A percentile compares a stretch with the other conserved stretches of the same genome.
These are phyloP conservation scores for Hydractinia symbiolongicarpus DNA, from an alignment of 30 jellyfish, hydroid and myxozoan genomes.

Conservation along the genomic window DNA sequence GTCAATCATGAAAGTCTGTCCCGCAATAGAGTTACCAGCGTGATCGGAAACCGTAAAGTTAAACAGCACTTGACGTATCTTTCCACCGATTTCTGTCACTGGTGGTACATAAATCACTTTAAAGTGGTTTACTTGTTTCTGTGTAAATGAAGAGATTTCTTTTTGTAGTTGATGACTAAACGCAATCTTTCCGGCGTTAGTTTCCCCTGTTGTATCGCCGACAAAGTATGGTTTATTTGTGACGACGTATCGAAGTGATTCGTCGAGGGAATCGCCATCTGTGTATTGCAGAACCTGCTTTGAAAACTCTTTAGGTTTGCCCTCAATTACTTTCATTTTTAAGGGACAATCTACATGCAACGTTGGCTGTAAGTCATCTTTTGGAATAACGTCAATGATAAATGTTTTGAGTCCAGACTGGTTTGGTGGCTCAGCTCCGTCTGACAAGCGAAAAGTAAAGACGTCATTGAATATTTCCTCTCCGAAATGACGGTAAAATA, in stretches of 20 bases:
- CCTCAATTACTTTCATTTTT: conserved; percentile 55
- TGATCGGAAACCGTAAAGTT: conserved; percentile 65
- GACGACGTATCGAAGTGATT: conserved; percentile 43
- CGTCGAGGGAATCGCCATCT: conserved; percentile 80
- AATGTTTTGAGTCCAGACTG: conserved; percentile 83
- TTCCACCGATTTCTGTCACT: conserved; percentile 50
- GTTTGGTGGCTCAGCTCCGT: conserved; percentile 69
- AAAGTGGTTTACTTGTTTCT: conserved; percentile 72
- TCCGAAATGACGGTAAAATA: conserved; percentile 75
- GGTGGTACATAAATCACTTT: conserved; percentile 82
- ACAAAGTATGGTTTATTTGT: conserved; percentile 49
- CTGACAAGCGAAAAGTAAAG: conserved; percentile 87
- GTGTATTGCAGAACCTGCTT: conserved; percentile 54
- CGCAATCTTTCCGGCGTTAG: conserved; percentile 56
- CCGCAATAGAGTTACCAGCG: conserved; percentile 55
- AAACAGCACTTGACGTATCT: conserved; percentile 51
- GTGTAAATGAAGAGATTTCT: conserved; percentile 43
- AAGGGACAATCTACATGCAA: conserved; percentile 78
- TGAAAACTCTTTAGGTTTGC: conserved; percentile 41
- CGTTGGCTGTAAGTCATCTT: conserved; percentile 76
- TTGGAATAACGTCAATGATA: conserved; percentile 56
- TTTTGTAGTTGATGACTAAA: not conserved
- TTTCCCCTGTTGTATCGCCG: conserved; percentile 18
- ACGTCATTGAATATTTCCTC: conserved; percentile 67
- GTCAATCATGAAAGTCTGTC: conserved; percentile 53